Conservation (phyloP, 2,797 vertebrate species). For the Sebastes cheni region DNA sequence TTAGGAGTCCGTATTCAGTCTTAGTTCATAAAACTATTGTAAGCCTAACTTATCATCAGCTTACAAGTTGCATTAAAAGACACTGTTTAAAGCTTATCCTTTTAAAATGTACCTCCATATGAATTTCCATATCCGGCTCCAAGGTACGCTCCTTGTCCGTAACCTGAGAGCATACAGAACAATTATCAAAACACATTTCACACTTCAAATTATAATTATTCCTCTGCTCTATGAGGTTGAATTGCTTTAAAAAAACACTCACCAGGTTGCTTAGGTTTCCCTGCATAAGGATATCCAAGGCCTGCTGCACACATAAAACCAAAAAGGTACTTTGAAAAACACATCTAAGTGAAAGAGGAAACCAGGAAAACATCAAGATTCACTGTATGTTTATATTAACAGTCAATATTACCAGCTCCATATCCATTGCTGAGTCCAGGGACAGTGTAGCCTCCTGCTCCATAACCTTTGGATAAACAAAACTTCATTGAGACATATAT, state of each 20-base stretch:
- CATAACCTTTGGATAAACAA: conserved; percentile 51
- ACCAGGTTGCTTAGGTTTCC: conserved; percentile 60
- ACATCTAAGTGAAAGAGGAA: neutral
- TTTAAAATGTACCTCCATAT: conserved; percentile 39
- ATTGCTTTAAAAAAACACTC: neutral
- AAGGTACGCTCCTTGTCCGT: conserved; percentile 65
- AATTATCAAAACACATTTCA: neutral
- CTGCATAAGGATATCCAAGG: conserved; percentile 54
- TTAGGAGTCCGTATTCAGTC: neutral
- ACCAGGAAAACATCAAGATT: neutral
- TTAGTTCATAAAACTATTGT: neutral
- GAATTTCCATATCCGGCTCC: conserved; percentile 63
- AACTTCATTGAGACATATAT: neutral
- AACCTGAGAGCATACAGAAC: conserved; percentile 43
- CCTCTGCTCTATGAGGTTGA: accelerated
- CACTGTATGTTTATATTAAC: neutral
- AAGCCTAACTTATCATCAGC: neutral
- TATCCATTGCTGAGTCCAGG: conserved; percentile 59
- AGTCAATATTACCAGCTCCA: conserved; percentile 56
- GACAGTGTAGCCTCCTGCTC: conserved; percentile 47
- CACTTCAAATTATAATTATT: neutral
- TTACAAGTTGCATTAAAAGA: neutral
- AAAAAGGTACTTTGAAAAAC: neutral
- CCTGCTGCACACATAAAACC: conserved; percentile 39
- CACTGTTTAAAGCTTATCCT: neutral